Conservation (phyloP, 2,888 invertebrate genomes). For the Onthophagus sagittarius region DNA sequence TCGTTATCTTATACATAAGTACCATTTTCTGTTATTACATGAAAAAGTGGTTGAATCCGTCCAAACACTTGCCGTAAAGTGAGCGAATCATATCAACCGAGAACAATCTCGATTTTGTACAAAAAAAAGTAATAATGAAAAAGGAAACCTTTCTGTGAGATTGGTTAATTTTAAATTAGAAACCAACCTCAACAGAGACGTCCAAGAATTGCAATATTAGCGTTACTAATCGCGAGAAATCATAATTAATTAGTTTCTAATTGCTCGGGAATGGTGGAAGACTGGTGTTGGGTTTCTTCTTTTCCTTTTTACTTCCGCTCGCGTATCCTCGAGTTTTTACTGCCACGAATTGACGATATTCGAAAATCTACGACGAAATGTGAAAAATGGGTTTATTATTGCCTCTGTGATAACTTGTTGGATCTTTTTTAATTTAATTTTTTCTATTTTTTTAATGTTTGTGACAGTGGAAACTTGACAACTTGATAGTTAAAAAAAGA, state of each 20-base stretch:
- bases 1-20: slow-evolving; percentile 85
- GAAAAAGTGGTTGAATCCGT: slow-evolving; percentile 85
- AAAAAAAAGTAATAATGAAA: slow-evolving; percentile 7
- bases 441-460: neutral
- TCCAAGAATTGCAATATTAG: slow-evolving; percentile 28
- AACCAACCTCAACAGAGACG: slow-evolving; percentile 31
- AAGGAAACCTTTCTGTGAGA: slow-evolving; percentile 37
- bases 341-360: slow-evolving; percentile 11
- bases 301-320: neutral
- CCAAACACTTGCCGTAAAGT: slow-evolving; percentile 70
- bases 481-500: neutral
- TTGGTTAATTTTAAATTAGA: slow-evolving; percentile 25
- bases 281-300: slow-evolving; percentile 36
- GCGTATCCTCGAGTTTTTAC: slow-evolving; percentile 18
- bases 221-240: slow-evolving; percentile 16
- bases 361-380: neutral
- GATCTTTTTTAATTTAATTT: neutral
- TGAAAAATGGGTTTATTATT: neutral
- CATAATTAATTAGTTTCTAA: slow-evolving; percentile 29
- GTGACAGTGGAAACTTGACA: slow-evolving; percentile 9
- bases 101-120: slow-evolving; percentile 15
- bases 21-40: slow-evolving; percentile 91
- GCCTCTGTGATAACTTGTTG: neutral
- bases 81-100: slow-evolving; percentile 14
- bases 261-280: slow-evolving; percentile 43